These are phyloP conservation scores for Paratrypauchen microcephalus DNA, from an alignment of 2,797 vertebrate species.

Conservation along the genomic window DNA sequence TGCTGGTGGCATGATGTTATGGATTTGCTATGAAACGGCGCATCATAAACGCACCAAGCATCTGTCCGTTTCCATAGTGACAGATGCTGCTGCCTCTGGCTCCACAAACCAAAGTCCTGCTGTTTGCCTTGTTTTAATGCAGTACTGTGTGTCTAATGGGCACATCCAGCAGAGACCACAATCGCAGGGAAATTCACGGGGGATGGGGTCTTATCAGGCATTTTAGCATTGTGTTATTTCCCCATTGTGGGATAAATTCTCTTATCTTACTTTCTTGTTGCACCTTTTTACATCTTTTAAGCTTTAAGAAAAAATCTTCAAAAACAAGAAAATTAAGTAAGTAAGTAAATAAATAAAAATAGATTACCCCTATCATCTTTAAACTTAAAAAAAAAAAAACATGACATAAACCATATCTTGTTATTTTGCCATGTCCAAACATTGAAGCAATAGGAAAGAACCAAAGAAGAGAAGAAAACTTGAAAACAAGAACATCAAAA, in stretches of 20 bases:
- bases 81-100: slow-evolving; percentile 52
- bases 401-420: no score
- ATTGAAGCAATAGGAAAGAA: not conserved
- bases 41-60: slow-evolving; percentile 47
- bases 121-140: slow-evolving; percentile 32
- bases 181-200: not conserved
- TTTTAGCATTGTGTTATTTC: slow-evolving; percentile 6
- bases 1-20: slow-evolving; percentile 26
- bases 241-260: no score
- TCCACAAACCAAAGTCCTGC: slow-evolving; percentile 30
- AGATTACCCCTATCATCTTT: no score
- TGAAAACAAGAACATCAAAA: not conserved
- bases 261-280: not conserved
- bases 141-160: slow-evolving; percentile 21
- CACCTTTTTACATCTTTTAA: no score
- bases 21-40: slow-evolving; percentile 39
- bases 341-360: no score
- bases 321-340: no score
- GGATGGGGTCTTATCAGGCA: slow-evolving; percentile 5
- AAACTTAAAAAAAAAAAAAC: no score
- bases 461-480: not conserved
- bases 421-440: not conserved
- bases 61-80: slow-evolving; percentile 50
- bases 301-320: no score
- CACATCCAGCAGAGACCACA: slow-evolving; percentile 8